Base-by-base conservation (phyloP, 2,797 vertebrate species). In the Phoebastria nigripes region DNA sequence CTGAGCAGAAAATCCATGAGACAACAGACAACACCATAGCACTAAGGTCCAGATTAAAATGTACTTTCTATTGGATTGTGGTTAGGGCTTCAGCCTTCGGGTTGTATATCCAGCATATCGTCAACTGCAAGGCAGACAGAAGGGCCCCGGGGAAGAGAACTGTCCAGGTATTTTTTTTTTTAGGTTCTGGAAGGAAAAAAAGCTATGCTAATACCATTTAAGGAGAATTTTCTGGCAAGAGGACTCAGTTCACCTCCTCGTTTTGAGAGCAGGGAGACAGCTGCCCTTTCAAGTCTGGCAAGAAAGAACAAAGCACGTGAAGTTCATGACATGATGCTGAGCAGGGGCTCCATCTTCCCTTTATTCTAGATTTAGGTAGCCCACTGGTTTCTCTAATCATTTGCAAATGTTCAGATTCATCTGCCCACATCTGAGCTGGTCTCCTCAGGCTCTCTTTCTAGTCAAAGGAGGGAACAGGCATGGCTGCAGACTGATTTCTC, bases 361-460 rank as follows among this genome's bases (percentile, higher is more conserved):
- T 90, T 87, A 29, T 55, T 89, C 73, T 93, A 47, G 78, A 80
- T 82, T 63, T 84, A 73, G 74, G 63, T 76, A 72, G 51, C 78
- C 46, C 28, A 15, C 25, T 73, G 55, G 8, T 84, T 94, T 52
- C 81, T 94, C 77, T 96, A 62, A 93, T 96, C 25, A 91, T 94
- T 85, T 92, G 22, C n/a, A 96, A 96, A 87, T 52, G 51, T 51
- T 96, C 67, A 28, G 44, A 73, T 95, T 91, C 74, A 91, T 91
- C 81, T 92, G n/a, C 82, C 55, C 71, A 85, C 78, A 87, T 80
- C 67, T 6, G 15, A 87, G 56, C 41, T 66, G 71, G 44, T 90
- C 52, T 74, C 90, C 81, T 93, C 92, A 73, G 78, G 70, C 74
- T 90, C n/a, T 49, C 78, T 95, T 84, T 85, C 41, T 54, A 77